A percentile compares a stretch with the other conserved stretches of the same genome.
Evolutionary conservation across 2,888 invertebrate genomes (phyloP).

Genomic region (Trimorus sp.): DNA sequence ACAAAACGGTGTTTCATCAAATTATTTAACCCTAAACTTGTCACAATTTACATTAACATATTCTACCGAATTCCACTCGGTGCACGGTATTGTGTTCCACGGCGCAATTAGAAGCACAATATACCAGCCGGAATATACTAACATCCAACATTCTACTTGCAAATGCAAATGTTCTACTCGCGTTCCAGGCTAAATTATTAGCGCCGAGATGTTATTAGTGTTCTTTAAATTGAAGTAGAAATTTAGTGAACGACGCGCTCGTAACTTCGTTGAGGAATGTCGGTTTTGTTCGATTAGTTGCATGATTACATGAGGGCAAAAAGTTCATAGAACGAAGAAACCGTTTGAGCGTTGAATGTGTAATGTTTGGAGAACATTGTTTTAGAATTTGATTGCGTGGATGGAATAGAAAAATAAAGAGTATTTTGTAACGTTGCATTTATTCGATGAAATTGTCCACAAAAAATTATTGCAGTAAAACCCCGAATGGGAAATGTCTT

Average conservation of each 20-base stretch:
- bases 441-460: no score
- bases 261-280: slow-evolving; percentile 1
- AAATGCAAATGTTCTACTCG: slow-evolving; percentile 45
- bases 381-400: no score
- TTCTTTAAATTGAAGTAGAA: slow-evolving; percentile 7
- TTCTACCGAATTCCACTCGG: slow-evolving; percentile 36
- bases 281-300: slow-evolving; percentile 13
- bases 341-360: no score
- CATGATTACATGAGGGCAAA: slow-evolving; percentile 7
- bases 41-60: slow-evolving; percentile 59
- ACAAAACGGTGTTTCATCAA: slow-evolving; percentile 31
- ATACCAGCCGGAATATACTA: slow-evolving; percentile 36
- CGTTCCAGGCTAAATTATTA: slow-evolving; percentile 33
- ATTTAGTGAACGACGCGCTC: slow-evolving; percentile 19
- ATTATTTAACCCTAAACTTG: slow-evolving; percentile 52
- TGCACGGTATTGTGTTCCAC: slow-evolving; percentile 37
- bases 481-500: no score
- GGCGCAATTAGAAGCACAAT: slow-evolving; percentile 50
- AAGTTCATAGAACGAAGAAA: no score
- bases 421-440: no score
- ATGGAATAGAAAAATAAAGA: no score
- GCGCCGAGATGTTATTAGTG: slow-evolving; percentile 8
- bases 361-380: no score
- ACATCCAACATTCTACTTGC: slow-evolving; percentile 42
- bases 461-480: no score